Conservation (phyloP, 1,140 invertebrate genomes). For the Sweltsa coloradensis region DNA sequence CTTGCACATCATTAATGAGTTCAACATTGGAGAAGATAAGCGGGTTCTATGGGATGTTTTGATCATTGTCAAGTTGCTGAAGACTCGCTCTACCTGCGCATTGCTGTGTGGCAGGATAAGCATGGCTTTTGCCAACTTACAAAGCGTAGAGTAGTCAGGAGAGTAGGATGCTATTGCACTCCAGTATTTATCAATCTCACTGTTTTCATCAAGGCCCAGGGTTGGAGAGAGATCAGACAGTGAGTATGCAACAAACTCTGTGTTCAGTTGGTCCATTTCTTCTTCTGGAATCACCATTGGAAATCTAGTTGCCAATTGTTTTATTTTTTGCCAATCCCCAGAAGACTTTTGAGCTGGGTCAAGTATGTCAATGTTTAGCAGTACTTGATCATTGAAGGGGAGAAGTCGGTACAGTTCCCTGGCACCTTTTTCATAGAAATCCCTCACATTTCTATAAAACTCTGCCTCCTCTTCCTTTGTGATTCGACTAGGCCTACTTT, state of each 20-base stretch:
- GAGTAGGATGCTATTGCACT: too few species aligned
- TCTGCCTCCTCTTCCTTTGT: neutral
- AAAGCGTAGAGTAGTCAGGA: neutral
- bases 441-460: conserved; percentile 1
- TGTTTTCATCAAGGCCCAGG: neutral
- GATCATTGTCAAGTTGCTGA: too few species aligned
- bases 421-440: neutral
- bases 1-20: too few species aligned
- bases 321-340: neutral
- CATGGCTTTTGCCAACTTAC: conserved; percentile 2
- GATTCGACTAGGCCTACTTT: neutral
- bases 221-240: neutral
- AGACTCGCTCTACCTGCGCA: neutral
- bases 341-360: conserved; percentile 1
- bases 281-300: neutral
- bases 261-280: neutral
- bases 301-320: neutral
- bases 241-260: neutral
- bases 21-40: too few species aligned
- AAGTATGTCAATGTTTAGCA: neutral
- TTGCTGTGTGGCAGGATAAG: conserved; percentile 1
- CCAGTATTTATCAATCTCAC: neutral
- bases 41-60: too few species aligned
- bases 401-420: conserved; percentile 4
- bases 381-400: neutral